Base-by-base conservation (phyloP, 2,888 invertebrate genomes). In the Neoitamus cyanurus region DNA sequence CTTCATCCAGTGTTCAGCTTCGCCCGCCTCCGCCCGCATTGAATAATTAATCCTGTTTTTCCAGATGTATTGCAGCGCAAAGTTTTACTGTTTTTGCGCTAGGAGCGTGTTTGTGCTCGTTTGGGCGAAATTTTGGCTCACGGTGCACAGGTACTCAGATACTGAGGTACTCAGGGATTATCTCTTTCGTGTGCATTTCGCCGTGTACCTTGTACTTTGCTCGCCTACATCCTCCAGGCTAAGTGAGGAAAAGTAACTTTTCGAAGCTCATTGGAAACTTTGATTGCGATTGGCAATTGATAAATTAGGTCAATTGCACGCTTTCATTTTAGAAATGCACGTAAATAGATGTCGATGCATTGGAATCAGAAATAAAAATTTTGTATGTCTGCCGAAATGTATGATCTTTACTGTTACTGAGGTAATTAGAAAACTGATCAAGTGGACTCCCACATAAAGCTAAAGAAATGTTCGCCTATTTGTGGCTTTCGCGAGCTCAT, bases 31-130 rank as follows among this genome's bases (percentile, higher is more conserved):
- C 58, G 20, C 3, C 6, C 20, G 25, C 20, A 58, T 58, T 58
- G 58, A 58, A 58, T 58, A 58, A 58, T 58, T 58, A 58, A 58
- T 58, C 20, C 58, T 58, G 58, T 58, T 58, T 58, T 58, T 58
- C 58, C 58, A 58, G 58, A 58, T 58, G 58, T 58, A 58, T 20
- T 58, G 58, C 58, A 58, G 58, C 42, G 42, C 20, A 58, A 48
- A 20, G 58, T 58, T 58, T 58, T 20, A 58, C 20, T 58, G 58
- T 58, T 58, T 58, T 58, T 58, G 20, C 25, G 58, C 58, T 25
- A 58, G 58, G 25, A 58, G 58, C 58, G 58, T 58, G 58, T 58
- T 58, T 58, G 58, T 9, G 25, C 58, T 58, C 58, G 58, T 25
- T 25, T 58, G 25, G 58, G 58, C 58, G 58, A 25, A 58, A 58